phyloP scores from a whole-genome alignment of 2,113 vertebrate species.

The Oplegnathus fasciatus region DNA sequence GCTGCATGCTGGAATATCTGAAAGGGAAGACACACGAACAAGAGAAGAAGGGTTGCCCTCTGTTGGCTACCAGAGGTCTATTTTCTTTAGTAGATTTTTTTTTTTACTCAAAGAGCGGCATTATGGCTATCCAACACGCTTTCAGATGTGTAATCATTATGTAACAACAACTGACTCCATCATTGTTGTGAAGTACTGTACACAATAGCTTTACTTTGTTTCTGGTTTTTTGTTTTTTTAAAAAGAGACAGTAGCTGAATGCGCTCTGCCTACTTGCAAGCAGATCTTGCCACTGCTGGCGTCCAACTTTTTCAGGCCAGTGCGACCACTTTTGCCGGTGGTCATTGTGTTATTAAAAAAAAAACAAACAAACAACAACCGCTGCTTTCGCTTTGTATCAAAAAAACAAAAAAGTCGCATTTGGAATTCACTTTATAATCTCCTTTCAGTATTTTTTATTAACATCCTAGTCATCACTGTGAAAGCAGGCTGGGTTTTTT shows the following conservation, averaged over 20 bases:
- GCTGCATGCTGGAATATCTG: conserved; percentile 87
- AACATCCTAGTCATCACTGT: conserved; percentile 87
- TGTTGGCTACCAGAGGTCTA: conserved; percentile 73
- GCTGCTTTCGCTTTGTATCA: conserved; percentile 86
- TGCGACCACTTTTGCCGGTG: conserved; percentile 75
- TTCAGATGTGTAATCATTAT: conserved; percentile 76
- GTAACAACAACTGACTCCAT: conserved; percentile 80
- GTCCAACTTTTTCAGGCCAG: conserved; percentile 79
- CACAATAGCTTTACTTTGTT: conserved; percentile 88
- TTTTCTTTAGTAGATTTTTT: conserved; percentile 54
- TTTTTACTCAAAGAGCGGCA: conserved; percentile 71
- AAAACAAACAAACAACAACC: conserved; percentile 51
- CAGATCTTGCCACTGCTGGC: conserved; percentile 74
- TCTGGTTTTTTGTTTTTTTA: conserved; percentile 57
- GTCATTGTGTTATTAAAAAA: conserved; percentile 79
- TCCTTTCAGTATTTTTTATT: conserved; percentile 88
- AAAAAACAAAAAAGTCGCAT: conserved; percentile 71
- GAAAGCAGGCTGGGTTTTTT: conserved; percentile 84
- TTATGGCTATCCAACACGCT: conserved; percentile 77
- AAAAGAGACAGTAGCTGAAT: conserved; percentile 69
- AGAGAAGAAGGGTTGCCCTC: conserved; percentile 77
- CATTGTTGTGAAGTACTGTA: conserved; percentile 85
- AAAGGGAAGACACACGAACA: conserved; percentile 80
- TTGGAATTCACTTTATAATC: conserved; percentile 86
- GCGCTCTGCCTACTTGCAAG: conserved; percentile 71